phyloP scores from a whole-genome alignment of 2,797 vertebrate species.

The Percopsis omiscomaycus region DNA sequence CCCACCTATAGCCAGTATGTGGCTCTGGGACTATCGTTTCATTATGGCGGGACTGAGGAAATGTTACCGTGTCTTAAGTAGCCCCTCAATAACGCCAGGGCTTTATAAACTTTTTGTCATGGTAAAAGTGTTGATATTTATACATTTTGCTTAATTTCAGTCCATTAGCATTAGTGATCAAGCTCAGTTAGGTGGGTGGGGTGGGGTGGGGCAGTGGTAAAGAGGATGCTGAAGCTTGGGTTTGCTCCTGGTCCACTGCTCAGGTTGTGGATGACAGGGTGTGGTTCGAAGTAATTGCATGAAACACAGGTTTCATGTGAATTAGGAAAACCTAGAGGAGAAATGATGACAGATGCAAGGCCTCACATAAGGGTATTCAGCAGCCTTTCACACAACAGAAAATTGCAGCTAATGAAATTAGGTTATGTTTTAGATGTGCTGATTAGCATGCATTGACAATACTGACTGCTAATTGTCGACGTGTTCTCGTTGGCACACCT shows the following conservation, averaged over 20 bases:
- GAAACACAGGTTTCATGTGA: conserved; percentile 1
- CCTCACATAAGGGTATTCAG: background rate
- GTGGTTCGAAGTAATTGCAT: background rate
- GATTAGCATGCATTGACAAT: background rate
- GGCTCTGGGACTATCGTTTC: conserved; percentile 58
- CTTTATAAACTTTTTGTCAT: conserved; percentile 26
- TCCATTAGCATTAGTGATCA: background rate
- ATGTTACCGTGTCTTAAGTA: conserved; percentile 32
- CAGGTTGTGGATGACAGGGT: conserved; percentile 4
- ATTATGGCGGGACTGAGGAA: conserved; percentile 53
- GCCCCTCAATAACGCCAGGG: conserved; percentile 22
- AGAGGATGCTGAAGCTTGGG: conserved; percentile 2
- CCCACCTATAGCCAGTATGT: conserved; percentile 47
- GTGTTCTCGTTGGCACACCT: too few relatives aligned
- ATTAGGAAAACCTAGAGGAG: background rate
- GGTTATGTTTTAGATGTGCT: conserved; percentile 6
- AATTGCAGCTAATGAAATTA: too few relatives aligned
- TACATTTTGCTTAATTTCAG: conserved; percentile 8
- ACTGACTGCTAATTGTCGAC: too few relatives aligned
- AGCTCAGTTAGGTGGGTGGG: conserved; percentile 18
- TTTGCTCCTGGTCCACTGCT: conserved; percentile 1
- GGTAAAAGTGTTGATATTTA: conserved; percentile 18
- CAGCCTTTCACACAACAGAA: too few relatives aligned
- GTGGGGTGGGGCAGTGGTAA: background rate
- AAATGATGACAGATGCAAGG: conserved; percentile 1